Evolutionary conservation across 1,140 invertebrate genomes (phyloP).

Genomic region (Drosophila hydei): DNA sequence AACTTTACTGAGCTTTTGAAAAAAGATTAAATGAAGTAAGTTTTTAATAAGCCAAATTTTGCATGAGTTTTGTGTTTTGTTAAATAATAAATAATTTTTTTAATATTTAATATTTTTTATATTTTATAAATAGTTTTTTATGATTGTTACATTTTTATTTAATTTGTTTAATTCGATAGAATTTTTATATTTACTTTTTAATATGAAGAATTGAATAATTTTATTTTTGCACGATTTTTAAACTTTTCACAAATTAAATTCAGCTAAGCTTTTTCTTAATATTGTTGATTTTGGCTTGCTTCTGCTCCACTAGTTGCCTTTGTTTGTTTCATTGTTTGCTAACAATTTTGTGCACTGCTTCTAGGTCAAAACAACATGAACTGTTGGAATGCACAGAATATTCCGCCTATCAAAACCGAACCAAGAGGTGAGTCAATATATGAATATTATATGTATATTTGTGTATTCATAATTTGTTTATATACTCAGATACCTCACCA

Average conservation of each 20-base stretch:
- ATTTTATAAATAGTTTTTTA: constrained; percentile 1
- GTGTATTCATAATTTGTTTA: not conserved
- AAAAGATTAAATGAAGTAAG: constrained; percentile 47
- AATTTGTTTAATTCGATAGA: too few species aligned
- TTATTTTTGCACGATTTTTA: too few species aligned
- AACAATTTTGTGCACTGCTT: constrained; percentile 29
- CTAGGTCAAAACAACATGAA: constrained; percentile 70
- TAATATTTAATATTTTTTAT: not conserved
- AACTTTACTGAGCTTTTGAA: constrained; percentile 3
- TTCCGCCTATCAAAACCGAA: constrained; percentile 81
- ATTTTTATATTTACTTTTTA: too few species aligned
- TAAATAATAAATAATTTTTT: not conserved
- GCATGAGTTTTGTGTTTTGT: too few species aligned
- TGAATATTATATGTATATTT: not conserved
- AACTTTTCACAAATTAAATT: too few species aligned
- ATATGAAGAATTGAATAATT: too few species aligned
- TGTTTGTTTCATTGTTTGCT: constrained; percentile 12
- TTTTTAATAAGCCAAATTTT: constrained; percentile 29
- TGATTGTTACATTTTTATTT: not conserved
- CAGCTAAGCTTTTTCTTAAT: too few species aligned
- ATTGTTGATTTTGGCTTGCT: too few species aligned
- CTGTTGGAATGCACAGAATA: constrained; percentile 77
- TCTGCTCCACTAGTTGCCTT: too few species aligned
- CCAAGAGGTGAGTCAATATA: constrained; percentile 67
- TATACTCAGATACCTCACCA: constrained; percentile 70